These are phyloP conservation scores for Pinctada fucata DNA, from an alignment of 2,888 invertebrate genomes.

Conservation along the genomic window DNA sequence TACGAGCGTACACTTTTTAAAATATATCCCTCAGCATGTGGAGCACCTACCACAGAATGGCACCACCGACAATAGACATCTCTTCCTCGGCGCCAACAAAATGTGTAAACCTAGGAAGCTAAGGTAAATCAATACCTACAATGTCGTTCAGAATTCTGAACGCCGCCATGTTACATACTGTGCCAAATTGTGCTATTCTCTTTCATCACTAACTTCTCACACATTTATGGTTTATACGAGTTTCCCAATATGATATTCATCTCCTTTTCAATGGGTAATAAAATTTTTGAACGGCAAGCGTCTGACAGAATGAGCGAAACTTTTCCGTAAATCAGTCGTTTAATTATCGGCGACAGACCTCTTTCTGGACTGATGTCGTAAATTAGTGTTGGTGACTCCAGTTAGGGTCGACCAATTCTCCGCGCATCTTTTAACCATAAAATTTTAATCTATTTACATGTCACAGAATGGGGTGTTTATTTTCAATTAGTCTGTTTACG, in stretches of 20 bases:
- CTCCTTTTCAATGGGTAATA: neutral
- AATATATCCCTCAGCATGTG: neutral
- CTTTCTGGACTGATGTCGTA: neutral
- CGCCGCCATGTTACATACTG: neutral
- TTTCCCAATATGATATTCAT: conserved; percentile 1
- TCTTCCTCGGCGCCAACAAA: neutral
- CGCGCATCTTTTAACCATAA: too few relatives aligned
- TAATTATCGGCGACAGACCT: neutral
- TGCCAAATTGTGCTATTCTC: neutral
- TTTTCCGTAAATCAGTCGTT: conserved; percentile 12
- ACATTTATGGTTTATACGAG: conserved; percentile 4
- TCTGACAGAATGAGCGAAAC: conserved; percentile 11
- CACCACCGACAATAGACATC: neutral
- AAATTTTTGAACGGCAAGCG: conserved; percentile 12
- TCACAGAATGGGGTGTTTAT: too few relatives aligned
- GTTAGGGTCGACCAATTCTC: too few relatives aligned
- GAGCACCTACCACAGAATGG: neutral
- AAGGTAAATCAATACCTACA: neutral
- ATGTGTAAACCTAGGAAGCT: neutral
- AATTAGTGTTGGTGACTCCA: too few relatives aligned
- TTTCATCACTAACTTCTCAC: neutral
- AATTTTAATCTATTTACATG: too few relatives aligned
- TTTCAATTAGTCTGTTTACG: too few relatives aligned
- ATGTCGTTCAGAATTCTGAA: neutral
- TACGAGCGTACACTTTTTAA: neutral